A percentile compares a stretch with the other conserved stretches of the same genome.
Evolutionary conservation across 2,797 vertebrate genomes (phyloP).

Genomic region (Sebastes trivittatus): DNA sequence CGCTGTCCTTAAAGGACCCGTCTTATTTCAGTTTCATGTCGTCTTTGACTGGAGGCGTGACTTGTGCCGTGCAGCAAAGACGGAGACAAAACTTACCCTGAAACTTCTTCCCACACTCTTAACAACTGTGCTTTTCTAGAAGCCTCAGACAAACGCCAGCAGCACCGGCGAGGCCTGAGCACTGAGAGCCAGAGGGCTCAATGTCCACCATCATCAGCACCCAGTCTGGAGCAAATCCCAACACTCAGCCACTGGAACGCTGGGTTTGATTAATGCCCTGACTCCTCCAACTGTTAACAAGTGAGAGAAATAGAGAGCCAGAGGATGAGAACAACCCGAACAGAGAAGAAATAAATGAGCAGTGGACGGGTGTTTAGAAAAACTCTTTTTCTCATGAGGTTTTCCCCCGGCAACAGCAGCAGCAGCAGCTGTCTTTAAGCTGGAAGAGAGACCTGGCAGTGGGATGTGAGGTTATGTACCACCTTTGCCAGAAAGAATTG

Average conservation of each 20-base stretch:
- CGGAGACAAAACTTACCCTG: conserved; percentile 9
- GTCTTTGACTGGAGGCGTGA: conserved; percentile 34
- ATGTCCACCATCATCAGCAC: conserved; percentile 33
- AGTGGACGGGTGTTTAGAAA: conserved; percentile 41
- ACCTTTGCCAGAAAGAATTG: conserved; percentile 58
- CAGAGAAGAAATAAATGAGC: conserved; percentile 37
- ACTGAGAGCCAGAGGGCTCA: conserved; percentile 30
- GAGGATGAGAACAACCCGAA: conserved; percentile 30
- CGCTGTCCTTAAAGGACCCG: conserved; percentile 52
- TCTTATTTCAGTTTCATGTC: conserved; percentile 27
- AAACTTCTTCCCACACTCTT: conserved; percentile 42
- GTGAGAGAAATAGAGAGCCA: conserved; percentile 21
- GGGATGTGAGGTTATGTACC: conserved; percentile 48
- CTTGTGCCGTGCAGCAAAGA: conserved; percentile 9
- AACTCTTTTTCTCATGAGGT: conserved; percentile 29
- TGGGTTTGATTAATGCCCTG: conserved; percentile 54
- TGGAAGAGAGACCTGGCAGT: conserved; percentile 53
- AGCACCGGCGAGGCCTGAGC: conserved; percentile 21
- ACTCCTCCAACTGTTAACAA: conserved; percentile 35
- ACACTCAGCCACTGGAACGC: conserved; percentile 35
- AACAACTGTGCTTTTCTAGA: conserved; percentile 27
- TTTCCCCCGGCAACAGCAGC: conserved; percentile 33
- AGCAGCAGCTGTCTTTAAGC: conserved; percentile 59
- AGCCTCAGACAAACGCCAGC: conserved; percentile 13
- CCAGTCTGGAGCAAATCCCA: conserved; percentile 42